Evolutionary conservation across 2,888 invertebrate genomes (phyloP).

Genomic region (Zaprionus obscuricornis): DNA sequence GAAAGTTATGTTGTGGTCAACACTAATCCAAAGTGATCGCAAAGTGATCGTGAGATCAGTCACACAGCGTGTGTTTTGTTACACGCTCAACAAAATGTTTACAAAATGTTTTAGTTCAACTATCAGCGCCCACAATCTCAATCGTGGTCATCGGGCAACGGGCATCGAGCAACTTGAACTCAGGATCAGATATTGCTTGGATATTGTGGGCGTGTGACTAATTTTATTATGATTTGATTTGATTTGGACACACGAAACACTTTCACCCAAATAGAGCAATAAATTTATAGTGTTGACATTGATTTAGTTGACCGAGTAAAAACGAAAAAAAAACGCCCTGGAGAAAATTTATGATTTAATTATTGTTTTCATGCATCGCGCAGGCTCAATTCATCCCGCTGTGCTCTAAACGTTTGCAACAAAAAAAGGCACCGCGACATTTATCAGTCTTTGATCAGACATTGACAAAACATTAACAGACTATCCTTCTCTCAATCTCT

Average conservation of each 20-base stretch:
- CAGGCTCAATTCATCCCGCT: conserved; percentile 38
- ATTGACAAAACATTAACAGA: conserved; percentile 46
- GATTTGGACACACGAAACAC: conserved; percentile 31
- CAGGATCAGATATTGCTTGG: neutral
- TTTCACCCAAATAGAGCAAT: conserved; percentile 69
- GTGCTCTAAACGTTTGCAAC: conserved; percentile 46
- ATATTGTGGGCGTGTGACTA: conserved; percentile 60
- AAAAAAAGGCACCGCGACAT: conserved; percentile 45
- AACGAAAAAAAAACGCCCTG: conserved; percentile 4
- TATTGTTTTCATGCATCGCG: conserved; percentile 52
- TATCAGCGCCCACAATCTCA: conserved; percentile 34
- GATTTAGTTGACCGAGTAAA: conserved; percentile 35
- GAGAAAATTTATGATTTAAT: conserved; percentile 72
- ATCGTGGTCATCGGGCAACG: too few species aligned
- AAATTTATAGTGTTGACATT: conserved; percentile 59
- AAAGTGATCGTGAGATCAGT: conserved; percentile 1
- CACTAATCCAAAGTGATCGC: conserved; percentile 16
- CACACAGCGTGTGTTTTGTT: conserved; percentile 18
- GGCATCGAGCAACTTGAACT: conserved; percentile 27
- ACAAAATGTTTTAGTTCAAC: conserved; percentile 40
- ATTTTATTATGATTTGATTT: conserved; percentile 69
- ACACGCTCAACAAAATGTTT: conserved; percentile 39
- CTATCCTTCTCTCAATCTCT: neutral
- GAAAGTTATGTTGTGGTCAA: conserved; percentile 34
- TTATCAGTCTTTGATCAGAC: conserved; percentile 53